Evolutionary conservation across 2,797 vertebrate species (phyloP).

Genomic region (Sarcoramphus papa): DNA sequence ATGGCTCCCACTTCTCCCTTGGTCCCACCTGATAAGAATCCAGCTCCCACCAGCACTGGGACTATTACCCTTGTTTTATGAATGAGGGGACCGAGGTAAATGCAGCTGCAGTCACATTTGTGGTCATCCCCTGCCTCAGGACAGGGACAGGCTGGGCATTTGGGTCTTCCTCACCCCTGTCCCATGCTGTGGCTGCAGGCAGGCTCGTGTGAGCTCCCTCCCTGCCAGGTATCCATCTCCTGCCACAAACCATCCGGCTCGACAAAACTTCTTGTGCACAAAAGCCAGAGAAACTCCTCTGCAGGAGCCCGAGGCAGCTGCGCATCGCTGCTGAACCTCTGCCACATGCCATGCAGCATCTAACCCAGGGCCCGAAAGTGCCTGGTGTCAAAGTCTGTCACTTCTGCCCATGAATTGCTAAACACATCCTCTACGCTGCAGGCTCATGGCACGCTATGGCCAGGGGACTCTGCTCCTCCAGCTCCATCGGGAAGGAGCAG

Average conservation of each 20-base stretch:
- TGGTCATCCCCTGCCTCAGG: not conserved
- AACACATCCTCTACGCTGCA: not conserved
- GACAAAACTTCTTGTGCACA: not conserved
- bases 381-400: not conserved
- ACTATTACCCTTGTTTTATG: not conserved
- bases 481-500: not conserved
- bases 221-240: not conserved
- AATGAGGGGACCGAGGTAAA: not conserved
- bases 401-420: not conserved
- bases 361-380: not conserved
- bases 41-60: not conserved
- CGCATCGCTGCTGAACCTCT: not conserved
- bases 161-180: not conserved
- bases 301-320: conserved; percentile 10
- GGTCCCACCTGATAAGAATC: not conserved
- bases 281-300: not conserved
- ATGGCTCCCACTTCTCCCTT: not conserved
- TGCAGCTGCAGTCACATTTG: not conserved
- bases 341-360: not conserved
- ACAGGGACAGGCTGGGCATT: not conserved
- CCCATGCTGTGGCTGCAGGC: not conserved
- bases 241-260: not conserved
- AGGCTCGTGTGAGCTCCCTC: not conserved
- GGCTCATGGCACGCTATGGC: not conserved
- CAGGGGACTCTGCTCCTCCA: not conserved